phyloP scores from a whole-genome alignment of 2,797 vertebrate species.

The Centropyge bicolor region DNA sequence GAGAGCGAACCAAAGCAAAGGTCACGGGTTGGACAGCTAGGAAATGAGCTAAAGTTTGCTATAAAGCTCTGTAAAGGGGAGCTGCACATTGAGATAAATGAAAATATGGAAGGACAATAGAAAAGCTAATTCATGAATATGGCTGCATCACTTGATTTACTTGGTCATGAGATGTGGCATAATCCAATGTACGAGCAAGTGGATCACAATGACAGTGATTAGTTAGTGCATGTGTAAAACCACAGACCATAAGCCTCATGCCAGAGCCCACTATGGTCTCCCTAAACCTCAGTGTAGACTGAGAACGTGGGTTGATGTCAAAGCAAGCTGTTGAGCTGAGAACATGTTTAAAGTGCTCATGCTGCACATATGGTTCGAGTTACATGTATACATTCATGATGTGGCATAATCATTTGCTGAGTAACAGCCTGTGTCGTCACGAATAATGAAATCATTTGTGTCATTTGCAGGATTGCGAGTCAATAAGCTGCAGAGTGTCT shows the following conservation, averaged over 20 bases:
- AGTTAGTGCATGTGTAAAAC: background rate
- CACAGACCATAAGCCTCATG: background rate
- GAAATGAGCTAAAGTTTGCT: background rate
- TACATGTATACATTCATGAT: background rate
- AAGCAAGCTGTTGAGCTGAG: conserved; percentile 1
- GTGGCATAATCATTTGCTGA: background rate
- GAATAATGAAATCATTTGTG: conserved; percentile 16
- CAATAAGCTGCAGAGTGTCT: background rate
- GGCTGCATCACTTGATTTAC: background rate
- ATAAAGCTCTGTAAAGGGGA: background rate
- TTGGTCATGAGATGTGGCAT: conserved; percentile 4
- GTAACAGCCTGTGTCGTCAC: background rate
- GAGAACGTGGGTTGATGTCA: conserved; percentile 1
- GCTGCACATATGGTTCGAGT: conserved; percentile 2
- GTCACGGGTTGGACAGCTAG: background rate
- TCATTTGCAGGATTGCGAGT: background rate
- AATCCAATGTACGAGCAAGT: background rate
- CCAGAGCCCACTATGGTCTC: conserved; percentile 7
- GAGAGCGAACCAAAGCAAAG: background rate
- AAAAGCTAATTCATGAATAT: background rate
- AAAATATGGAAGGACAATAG: too few species aligned
- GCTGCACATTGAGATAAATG: too few species aligned
- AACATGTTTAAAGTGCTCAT: background rate
- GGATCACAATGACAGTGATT: conserved; percentile 5
- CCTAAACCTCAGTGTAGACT: conserved; percentile 19